These are phyloP conservation scores for Aldrovandia affinis DNA, from an alignment of 2,797 vertebrate genomes.

Conservation along the genomic window DNA sequence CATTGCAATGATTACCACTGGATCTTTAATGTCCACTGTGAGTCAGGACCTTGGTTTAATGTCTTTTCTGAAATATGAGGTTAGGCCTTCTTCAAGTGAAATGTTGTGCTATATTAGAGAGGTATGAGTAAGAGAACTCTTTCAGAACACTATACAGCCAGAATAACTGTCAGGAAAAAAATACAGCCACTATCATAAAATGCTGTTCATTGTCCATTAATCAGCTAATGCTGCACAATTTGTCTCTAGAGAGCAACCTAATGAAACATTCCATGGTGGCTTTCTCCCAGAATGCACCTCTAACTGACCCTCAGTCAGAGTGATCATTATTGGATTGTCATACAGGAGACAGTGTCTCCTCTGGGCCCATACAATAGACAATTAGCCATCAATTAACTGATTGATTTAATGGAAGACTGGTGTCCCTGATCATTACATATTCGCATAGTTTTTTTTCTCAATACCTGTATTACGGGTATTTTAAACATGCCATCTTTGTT, in stretches of 20 bases:
- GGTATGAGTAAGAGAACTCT: neutral
- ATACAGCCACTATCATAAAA: neutral
- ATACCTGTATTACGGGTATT: neutral
- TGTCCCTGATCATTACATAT: slow-evolving; percentile 2
- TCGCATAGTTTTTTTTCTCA: neutral
- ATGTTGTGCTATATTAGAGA: neutral
- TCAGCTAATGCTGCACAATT: neutral
- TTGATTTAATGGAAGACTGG: neutral
- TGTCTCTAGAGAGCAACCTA: neutral
- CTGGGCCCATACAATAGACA: neutral
- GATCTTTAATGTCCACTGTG: slow-evolving; percentile 3
- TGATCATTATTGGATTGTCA: neutral
- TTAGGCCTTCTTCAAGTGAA: neutral
- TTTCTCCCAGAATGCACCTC: neutral
- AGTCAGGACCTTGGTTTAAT: slow-evolving; percentile 8
- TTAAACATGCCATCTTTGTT: neutral
- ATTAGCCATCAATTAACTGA: slow-evolving; percentile 26
- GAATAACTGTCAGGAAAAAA: slow-evolving; percentile 16
- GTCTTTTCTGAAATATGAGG: neutral
- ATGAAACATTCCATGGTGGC: neutral
- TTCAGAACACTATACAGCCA: neutral
- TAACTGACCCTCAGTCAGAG: neutral
- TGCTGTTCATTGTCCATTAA: slow-evolving; percentile 10
- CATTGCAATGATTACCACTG: slow-evolving; percentile 1
- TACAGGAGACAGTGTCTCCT: slow-evolving; percentile 13